Percentiles rank a stretch among this genome's conserved stretches.
These are phyloP conservation scores for Phasia obesa DNA, from an alignment of 2,888 invertebrate genomes.

Conservation along the genomic window DNA sequence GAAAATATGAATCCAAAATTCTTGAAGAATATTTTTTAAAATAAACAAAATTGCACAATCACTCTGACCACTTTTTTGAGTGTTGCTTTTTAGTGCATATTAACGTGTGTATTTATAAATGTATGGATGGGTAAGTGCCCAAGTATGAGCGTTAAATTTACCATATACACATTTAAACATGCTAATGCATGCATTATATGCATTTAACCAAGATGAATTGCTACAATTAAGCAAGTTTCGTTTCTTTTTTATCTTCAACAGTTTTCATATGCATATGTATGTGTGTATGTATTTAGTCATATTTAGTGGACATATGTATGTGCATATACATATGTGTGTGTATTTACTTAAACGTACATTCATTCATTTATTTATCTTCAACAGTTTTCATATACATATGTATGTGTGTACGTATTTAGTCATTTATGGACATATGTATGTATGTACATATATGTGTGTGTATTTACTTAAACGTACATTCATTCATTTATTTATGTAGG, in stretches of 20 bases:
- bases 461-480: conserved; percentile 28
- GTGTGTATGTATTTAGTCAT: conserved; percentile 27
- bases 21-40: too few species aligned
- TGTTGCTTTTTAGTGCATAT: not conserved
- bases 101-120: not conserved
- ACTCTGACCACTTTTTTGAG: not conserved
- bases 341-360: conserved; percentile 28
- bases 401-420: conserved; percentile 14
- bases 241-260: conserved; percentile 26
- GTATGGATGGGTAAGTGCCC: not conserved
- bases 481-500: conserved; percentile 45
- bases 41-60: too few species aligned
- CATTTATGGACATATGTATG: not conserved
- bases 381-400: too few species aligned
- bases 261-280: conserved; percentile 8
- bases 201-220: conserved; percentile 72
- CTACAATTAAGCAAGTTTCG: conserved; percentile 66
- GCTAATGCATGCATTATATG: conserved; percentile 48
- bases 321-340: not conserved
- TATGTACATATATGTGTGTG: not conserved
- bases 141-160: conserved; percentile 22
- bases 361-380: conserved; percentile 45
- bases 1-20: too few species aligned
- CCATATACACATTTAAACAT: conserved; percentile 21
- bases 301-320: not conserved